phyloP scores from a whole-genome alignment of 2,888 invertebrate genomes.

The Mechanitis messenoides region DNA sequence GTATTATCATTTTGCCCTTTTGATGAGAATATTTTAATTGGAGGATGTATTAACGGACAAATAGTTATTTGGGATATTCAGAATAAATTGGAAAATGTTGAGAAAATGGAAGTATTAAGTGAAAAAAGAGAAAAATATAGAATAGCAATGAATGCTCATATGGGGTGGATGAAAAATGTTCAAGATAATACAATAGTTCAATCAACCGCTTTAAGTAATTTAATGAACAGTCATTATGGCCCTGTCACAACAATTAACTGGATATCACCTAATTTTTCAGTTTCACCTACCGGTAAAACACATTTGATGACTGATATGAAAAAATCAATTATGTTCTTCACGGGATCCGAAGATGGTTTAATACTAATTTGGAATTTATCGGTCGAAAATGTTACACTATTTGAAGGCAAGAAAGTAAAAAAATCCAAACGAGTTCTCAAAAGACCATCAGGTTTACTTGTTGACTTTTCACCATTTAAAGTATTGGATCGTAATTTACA shows the following conservation, averaged over 20 bases:
- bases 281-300: conserved; percentile 78
- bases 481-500: conserved; percentile 77
- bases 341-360: conserved; percentile 80
- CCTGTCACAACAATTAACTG: conserved; percentile 81
- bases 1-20: conserved; percentile 81
- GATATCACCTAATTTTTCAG: conserved; percentile 78
- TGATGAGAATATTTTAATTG: conserved; percentile 81
- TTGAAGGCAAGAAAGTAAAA: conserved; percentile 56
- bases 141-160: conserved; percentile 76
- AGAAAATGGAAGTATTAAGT: conserved; percentile 78
- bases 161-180: conserved; percentile 82
- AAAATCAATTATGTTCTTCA: conserved; percentile 78
- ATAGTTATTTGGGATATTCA: conserved; percentile 83
- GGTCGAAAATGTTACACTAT: conserved; percentile 52
- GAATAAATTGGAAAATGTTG: conserved; percentile 78
- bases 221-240: conserved; percentile 78
- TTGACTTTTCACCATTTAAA: conserved; percentile 78
- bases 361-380: conserved; percentile 84
- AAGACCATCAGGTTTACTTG: conserved; percentile 76
- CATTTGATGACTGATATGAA: conserved; percentile 43
- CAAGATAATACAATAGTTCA: conserved; percentile 76
- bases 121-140: conserved; percentile 79
- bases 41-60: conserved; percentile 84
- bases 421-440: conserved; percentile 65
- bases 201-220: conserved; percentile 78